Conservation (phyloP, 2,888 invertebrate genomes). For the Hymenopus coronatus region DNA sequence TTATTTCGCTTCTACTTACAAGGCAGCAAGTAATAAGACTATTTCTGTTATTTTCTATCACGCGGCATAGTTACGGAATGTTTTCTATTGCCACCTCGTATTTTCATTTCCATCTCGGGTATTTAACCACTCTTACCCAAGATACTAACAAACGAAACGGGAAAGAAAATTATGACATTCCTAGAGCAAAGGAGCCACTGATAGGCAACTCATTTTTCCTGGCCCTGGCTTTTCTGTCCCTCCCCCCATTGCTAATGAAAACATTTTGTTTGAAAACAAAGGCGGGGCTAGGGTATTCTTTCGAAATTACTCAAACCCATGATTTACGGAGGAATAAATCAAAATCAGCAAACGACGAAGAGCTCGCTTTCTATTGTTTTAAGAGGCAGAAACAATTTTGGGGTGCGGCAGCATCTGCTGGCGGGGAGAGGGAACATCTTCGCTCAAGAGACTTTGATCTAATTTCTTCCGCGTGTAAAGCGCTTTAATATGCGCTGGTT, state of each 20-base stretch:
- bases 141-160: not conserved
- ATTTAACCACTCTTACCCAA: not conserved
- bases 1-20: no score
- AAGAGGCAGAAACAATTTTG: not conserved
- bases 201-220: not conserved
- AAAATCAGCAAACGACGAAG: not conserved
- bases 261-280: not conserved
- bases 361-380: not conserved
- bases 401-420: not conserved
- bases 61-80: no score
- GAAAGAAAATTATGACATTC: not conserved
- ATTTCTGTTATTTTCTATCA: no score
- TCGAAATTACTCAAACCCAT: not conserved
- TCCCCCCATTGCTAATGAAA: not conserved
- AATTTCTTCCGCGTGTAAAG: not conserved
- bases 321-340: not conserved
- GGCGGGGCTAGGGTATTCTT: not conserved
- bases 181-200: not conserved
- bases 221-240: not conserved
- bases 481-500: not conserved
- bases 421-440: not conserved
- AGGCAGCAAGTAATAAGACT: no score
- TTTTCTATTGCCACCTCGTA: not conserved
- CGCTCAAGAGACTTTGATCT: not conserved
- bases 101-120: not conserved